Conservation (phyloP, 2,888 invertebrate species). For the Esperia sulphurella region DNA sequence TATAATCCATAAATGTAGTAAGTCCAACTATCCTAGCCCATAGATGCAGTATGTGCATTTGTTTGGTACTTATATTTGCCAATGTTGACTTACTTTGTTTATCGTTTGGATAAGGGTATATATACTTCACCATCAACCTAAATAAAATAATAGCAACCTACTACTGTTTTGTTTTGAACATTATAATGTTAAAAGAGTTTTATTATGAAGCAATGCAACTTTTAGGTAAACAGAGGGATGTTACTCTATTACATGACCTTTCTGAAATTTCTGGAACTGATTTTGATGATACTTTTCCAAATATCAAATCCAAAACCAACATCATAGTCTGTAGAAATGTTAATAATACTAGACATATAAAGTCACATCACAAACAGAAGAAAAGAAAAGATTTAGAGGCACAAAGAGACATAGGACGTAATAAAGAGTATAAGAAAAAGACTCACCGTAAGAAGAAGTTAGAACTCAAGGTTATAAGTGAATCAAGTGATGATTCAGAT, state of each 20-base stretch:
- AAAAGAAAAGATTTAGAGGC: slow-evolving; percentile 35
- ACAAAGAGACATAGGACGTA: slow-evolving; percentile 23
- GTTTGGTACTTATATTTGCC: too few species aligned
- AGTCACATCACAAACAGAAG: slow-evolving; percentile 40
- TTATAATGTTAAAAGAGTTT: too few species aligned
- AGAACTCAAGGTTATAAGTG: slow-evolving; percentile 36
- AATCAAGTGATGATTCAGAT: slow-evolving; percentile 65
- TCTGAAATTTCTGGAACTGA: slow-evolving; percentile 58
- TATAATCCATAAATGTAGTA: too few species aligned
- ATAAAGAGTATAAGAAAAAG: slow-evolving; percentile 43
- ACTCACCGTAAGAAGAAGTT: slow-evolving; percentile 34
- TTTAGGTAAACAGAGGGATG: slow-evolving; percentile 39
- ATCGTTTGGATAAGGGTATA: too few species aligned
- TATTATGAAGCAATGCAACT: slow-evolving; percentile 17
- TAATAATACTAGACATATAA: slow-evolving; percentile 33
- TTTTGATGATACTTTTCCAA: slow-evolving; percentile 37
- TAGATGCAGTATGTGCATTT: too few species aligned
- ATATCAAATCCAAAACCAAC: slow-evolving; percentile 14
- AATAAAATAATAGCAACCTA: too few species aligned
- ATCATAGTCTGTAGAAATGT: slow-evolving; percentile 17
- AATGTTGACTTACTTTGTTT: too few species aligned
- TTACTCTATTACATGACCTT: slow-evolving; percentile 36
- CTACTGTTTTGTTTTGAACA: too few species aligned
- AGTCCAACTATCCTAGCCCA: too few species aligned
- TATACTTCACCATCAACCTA: too few species aligned